phyloP scores from a whole-genome alignment of 2,113 vertebrate species.

The Plectropomus leopardus region DNA sequence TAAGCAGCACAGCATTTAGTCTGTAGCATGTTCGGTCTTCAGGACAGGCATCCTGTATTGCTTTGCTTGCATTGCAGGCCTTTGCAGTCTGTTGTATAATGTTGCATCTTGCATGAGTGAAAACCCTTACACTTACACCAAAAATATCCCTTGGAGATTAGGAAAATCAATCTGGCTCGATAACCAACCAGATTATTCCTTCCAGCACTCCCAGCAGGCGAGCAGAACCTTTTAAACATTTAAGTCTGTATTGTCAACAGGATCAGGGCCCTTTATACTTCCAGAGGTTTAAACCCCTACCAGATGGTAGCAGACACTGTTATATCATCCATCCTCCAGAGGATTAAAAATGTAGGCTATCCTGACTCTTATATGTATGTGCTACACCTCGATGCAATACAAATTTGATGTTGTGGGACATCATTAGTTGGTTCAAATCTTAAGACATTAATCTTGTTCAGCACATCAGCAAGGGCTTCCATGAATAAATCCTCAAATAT shows the following conservation, averaged over 20 bases:
- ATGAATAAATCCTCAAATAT: not conserved
- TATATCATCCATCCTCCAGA: slow-evolving; percentile 63
- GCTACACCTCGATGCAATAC: slow-evolving; percentile 22
- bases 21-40: slow-evolving; percentile 33
- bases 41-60: slow-evolving; percentile 38
- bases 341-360: slow-evolving; percentile 71
- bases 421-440: slow-evolving; percentile 31
- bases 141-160: slow-evolving; percentile 72
- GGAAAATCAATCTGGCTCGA: slow-evolving; percentile 69
- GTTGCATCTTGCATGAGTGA: slow-evolving; percentile 58
- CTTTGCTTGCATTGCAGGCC: slow-evolving; percentile 30
- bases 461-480: slow-evolving; percentile 12
- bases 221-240: slow-evolving; percentile 72
- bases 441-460: slow-evolving; percentile 31
- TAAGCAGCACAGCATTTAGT: slow-evolving; percentile 33
- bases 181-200: slow-evolving; percentile 76
- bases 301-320: slow-evolving; percentile 75
- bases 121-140: slow-evolving; percentile 67
- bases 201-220: slow-evolving; percentile 51
- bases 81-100: slow-evolving; percentile 58
- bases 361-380: slow-evolving; percentile 38
- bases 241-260: slow-evolving; percentile 69
- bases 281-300: slow-evolving; percentile 65
- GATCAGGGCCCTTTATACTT: slow-evolving; percentile 67
- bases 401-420: slow-evolving; percentile 36